A percentile compares a stretch with the other conserved stretches of the same genome.
phyloP scores from a whole-genome alignment of 2,888 invertebrate genomes.

The Pristionchus japonicus region DNA sequence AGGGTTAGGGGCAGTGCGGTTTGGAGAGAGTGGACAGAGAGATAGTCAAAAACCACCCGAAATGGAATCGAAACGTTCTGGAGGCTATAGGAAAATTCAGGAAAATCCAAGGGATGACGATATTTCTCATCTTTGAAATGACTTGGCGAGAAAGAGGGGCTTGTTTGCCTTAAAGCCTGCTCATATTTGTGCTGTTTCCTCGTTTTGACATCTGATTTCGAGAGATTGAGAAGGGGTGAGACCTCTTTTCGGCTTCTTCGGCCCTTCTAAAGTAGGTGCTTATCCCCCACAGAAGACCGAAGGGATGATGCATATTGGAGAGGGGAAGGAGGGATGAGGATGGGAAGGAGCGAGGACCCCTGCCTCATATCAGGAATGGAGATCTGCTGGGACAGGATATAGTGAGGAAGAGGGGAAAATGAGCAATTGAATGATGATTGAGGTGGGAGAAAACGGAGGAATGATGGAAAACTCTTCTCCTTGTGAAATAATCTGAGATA shows the following conservation, averaged over 20 bases:
- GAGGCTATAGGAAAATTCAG: neutral
- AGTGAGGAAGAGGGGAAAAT: neutral
- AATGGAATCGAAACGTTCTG: constrained; percentile 26
- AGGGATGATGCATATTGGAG: constrained; percentile 36
- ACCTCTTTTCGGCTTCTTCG: too few species aligned
- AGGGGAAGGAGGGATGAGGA: neutral
- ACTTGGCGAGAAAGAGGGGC: neutral
- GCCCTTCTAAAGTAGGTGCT: constrained; percentile 25
- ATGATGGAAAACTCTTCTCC: neutral
- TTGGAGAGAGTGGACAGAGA: neutral
- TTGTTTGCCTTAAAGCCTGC: neutral
- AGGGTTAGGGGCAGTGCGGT: neutral
- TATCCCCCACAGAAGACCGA: neutral
- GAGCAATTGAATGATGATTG: constrained; percentile 9
- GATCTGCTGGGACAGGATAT: constrained; percentile 27
- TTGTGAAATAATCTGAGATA: neutral
- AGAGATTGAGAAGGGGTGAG: neutral
- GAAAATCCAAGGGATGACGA: neutral
- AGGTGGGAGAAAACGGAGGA: neutral
- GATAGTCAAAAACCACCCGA: constrained; percentile 22
- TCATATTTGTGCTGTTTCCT: constrained; percentile 23
- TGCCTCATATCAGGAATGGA: neutral
- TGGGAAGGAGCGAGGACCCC: neutral
- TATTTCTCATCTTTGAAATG: neutral
- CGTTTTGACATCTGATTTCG: constrained; percentile 32